Conservation (phyloP, 2,888 invertebrate species). For the Eilema griseolum region DNA sequence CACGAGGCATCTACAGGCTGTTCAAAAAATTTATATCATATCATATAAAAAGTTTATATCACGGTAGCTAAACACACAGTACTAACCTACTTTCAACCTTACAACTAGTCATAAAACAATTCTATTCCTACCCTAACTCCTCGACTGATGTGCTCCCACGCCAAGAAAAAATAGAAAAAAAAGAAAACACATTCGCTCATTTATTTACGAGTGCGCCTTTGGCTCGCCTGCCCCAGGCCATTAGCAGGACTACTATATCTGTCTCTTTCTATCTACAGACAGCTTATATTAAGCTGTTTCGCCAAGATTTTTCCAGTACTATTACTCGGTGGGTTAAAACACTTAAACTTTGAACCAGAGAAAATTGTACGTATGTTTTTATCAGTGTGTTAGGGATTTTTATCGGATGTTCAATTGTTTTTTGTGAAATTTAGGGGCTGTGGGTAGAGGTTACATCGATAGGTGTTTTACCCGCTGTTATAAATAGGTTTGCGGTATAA, state of each 20-base stretch:
- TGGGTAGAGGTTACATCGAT: slow-evolving; percentile 25
- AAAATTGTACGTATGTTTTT: slow-evolving; percentile 54
- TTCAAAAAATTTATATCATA: too few relatives aligned
- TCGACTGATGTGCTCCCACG: slow-evolving; percentile 47
- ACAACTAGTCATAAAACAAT: slow-evolving; percentile 59
- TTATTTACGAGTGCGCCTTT: slow-evolving; percentile 78
- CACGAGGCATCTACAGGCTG: too few relatives aligned
- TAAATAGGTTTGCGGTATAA: slow-evolving; percentile 36
- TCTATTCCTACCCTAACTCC: slow-evolving; percentile 46
- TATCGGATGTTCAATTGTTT: slow-evolving; percentile 49
- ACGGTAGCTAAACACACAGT: slow-evolving; percentile 44
- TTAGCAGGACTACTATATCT: slow-evolving; percentile 72
- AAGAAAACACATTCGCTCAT: slow-evolving; percentile 72
- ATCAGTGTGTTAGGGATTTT: slow-evolving; percentile 43
- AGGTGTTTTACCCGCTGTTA: slow-evolving; percentile 38
- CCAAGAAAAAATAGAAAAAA: slow-evolving; percentile 63
- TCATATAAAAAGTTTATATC: too few relatives aligned
- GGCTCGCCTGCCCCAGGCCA: slow-evolving; percentile 70
- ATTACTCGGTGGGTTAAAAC: slow-evolving; percentile 67
- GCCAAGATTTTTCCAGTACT: slow-evolving; percentile 64
- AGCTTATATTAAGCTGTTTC: slow-evolving; percentile 65
- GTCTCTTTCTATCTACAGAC: slow-evolving; percentile 61
- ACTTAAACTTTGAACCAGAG: slow-evolving; percentile 68
- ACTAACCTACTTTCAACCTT: slow-evolving; percentile 55
- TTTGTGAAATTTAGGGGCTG: slow-evolving; percentile 33